Conservation (phyloP, 2,797 vertebrate species). For the Picus viridis region DNA sequence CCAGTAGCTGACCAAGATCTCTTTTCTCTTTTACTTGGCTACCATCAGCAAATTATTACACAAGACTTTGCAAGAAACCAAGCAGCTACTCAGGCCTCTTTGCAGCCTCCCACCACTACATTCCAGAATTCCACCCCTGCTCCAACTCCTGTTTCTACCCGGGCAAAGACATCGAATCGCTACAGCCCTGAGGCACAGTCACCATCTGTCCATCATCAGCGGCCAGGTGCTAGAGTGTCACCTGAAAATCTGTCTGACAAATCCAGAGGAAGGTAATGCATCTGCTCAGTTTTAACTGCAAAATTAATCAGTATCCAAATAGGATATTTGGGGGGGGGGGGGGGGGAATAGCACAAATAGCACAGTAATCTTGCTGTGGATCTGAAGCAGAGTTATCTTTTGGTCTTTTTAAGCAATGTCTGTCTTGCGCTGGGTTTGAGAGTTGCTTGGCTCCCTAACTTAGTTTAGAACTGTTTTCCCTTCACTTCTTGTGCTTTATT, state of each 20-base stretch:
- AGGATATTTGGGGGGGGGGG: not conserved
- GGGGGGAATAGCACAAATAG: not conserved
- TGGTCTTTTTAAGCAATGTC: not conserved
- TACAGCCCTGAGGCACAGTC: slow-evolving; percentile 93
- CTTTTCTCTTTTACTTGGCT: not conserved
- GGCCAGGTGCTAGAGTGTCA: slow-evolving; percentile 89
- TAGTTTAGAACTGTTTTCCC: not conserved
- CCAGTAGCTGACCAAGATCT: slow-evolving; percentile 16
- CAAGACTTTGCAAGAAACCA: slow-evolving; percentile 98
- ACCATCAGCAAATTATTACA: slow-evolving; percentile 94
- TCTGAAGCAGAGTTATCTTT: not conserved
- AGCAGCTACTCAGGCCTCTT: slow-evolving; percentile 81
- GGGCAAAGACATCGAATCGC: slow-evolving; percentile 87
- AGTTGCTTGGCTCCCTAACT: not conserved
- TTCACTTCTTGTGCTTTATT: not conserved
- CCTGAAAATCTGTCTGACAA: slow-evolving; percentile 92
- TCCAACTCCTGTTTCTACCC: slow-evolving; percentile 77
- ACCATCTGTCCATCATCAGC: slow-evolving; percentile 86
- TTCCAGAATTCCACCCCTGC: slow-evolving; percentile 88
- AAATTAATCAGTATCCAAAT: not conserved
- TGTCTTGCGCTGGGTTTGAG: not conserved
- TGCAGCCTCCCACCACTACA: slow-evolving; percentile 86
- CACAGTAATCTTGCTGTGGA: not conserved
- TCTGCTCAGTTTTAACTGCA: not conserved
- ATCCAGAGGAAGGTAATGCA: slow-evolving; percentile 87